Conservation (phyloP, 2,113 vertebrate species). For the Hiodon alosoides region DNA sequence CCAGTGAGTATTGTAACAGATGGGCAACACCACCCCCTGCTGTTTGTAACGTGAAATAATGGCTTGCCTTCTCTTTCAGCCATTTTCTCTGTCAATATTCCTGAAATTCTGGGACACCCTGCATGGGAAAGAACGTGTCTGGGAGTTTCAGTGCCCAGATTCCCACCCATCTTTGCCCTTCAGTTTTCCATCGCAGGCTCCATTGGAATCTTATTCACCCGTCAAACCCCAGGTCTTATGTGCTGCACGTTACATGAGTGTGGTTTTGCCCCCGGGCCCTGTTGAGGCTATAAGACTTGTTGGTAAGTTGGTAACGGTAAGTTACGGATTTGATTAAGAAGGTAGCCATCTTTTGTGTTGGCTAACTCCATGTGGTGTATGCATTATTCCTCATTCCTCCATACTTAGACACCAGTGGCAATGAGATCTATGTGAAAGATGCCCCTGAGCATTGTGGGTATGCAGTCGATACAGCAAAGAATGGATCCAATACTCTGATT, state of each 20-base stretch:
- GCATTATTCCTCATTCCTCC: neutral
- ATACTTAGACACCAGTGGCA: slow-evolving; percentile 40
- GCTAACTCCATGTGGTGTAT: neutral
- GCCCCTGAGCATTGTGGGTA: slow-evolving; percentile 61
- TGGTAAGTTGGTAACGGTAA: slow-evolving; percentile 37
- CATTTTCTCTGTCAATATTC: slow-evolving; percentile 37
- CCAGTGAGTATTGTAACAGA: slow-evolving; percentile 37
- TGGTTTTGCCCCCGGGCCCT: slow-evolving; percentile 50
- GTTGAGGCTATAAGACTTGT: slow-evolving; percentile 49
- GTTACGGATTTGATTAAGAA: neutral
- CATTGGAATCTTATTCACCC: neutral
- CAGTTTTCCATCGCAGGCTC: neutral
- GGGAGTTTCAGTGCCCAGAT: slow-evolving; percentile 50
- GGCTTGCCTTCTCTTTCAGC: slow-evolving; percentile 30
- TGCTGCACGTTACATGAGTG: slow-evolving; percentile 50
- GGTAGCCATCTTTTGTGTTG: no score
- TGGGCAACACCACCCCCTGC: neutral
- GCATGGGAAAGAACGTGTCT: slow-evolving; percentile 24
- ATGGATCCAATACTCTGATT: slow-evolving; percentile 47
- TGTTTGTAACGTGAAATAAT: neutral
- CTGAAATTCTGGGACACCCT: slow-evolving; percentile 52
- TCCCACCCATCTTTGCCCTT: neutral
- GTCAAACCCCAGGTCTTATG: slow-evolving; percentile 45
- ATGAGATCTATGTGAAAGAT: slow-evolving; percentile 40
- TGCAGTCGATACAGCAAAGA: slow-evolving; percentile 40